Conservation (phyloP, 2,888 invertebrate species). For the Melolontha melolontha region DNA sequence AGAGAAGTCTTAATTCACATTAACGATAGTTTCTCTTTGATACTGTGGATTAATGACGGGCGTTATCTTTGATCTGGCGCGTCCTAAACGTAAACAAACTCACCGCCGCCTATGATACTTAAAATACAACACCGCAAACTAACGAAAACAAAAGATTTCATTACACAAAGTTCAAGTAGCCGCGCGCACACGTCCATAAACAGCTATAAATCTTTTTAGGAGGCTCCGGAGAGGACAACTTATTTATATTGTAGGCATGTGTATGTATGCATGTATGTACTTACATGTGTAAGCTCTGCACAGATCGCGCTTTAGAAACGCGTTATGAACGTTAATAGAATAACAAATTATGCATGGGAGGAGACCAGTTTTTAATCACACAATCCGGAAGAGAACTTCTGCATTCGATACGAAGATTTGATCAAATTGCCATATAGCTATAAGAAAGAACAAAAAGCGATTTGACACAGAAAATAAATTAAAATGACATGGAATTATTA, state of each 20-base stretch:
- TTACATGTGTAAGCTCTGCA: no score
- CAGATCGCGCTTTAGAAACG: no score
- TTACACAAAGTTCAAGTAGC: constrained; percentile 55
- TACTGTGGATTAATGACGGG: constrained; percentile 62
- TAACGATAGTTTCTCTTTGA: constrained; percentile 66
- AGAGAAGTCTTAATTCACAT: constrained; percentile 63
- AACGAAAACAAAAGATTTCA: constrained; percentile 63
- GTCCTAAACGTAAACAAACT: constrained; percentile 61
- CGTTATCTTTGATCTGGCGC: constrained; percentile 63
- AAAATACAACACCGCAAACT: constrained; percentile 58
- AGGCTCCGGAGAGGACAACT: constrained; percentile 32
- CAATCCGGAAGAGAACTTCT: no score
- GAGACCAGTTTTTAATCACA: no score
- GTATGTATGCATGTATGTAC: not conserved
- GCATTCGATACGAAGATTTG: no score
- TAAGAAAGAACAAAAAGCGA: no score
- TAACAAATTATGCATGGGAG: no score
- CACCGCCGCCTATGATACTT: constrained; percentile 54
- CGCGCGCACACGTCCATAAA: constrained; percentile 41
- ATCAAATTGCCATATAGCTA: no score
- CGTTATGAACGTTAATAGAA: no score
- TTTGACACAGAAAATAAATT: no score
- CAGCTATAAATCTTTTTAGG: constrained; percentile 44
- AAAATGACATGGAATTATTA: no score
- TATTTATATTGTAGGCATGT: constrained; percentile 37